Evolutionary conservation across 2,113 vertebrate species (phyloP), one percentile per base, ranked within the genome.

Genomic region (Pogona vitticeps): DNA sequence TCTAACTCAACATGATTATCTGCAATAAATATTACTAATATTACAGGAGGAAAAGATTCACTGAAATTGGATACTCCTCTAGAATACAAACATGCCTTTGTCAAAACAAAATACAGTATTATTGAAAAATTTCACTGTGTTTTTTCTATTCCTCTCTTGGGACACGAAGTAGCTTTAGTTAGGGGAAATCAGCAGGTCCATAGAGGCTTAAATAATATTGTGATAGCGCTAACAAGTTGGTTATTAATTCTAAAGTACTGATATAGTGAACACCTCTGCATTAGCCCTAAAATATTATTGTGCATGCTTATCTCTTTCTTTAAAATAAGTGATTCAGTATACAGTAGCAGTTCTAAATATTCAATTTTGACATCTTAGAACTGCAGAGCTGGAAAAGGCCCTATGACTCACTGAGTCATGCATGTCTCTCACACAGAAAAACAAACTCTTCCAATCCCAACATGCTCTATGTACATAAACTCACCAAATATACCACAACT

Each of bases 1-100:
- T 86, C 63, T 75, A 28, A 13, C 63, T 63, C 3, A 0, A 2
- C 65, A 46, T 18, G 42, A 65, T 31, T 65, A 12, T 61, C 88
- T 68, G 23, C 0, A 0, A 61, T 63, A 18, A 1, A 2, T 18
- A 77, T 72, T 38, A 38, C 33, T 72, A 14, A 72, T 21, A 15
- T 71, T 38, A 82, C 1, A 23, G 1, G 46, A 12, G 6, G 0
- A 0, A 56, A n/a, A 56, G 10, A 72, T 21, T 26, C 28, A 38
- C 8, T 6, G 23, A 59, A 28, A 10, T 18, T 59, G 23, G n/a
- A 72, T 40, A 23, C 0, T 52, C 14, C 23, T 75, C 72, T 42
- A 75, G 38, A 42, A 73, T 40, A 75, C 40, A 75, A 75, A 40
- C 72, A 40, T 75, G 36, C 40, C 38, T 42, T 71, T 83, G 23